Percentiles rank a stretch among this genome's conserved stretches.
Evolutionary conservation across 2,797 vertebrate species (phyloP).

Genomic region (Hypotaenidia philippensis): DNA sequence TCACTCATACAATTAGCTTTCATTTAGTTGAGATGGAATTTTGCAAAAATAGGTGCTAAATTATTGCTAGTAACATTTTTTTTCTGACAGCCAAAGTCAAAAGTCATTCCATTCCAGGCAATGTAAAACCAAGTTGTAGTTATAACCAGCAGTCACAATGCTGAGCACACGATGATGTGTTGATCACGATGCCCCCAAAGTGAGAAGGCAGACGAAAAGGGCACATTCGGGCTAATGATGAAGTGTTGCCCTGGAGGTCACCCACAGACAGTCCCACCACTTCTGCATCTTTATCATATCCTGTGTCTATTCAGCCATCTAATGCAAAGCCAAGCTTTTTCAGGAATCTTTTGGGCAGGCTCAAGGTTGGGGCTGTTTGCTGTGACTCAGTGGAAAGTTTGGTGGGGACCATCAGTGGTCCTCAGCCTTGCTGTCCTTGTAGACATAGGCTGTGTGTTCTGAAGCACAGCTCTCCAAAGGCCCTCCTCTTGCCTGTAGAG

Average conservation of each 20-base stretch:
- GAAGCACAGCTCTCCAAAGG: not conserved
- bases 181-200: not conserved
- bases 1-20: not conserved
- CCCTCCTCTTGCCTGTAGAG: not conserved
- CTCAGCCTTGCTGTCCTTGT: accelerated
- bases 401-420: not conserved
- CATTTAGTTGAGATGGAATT: not conserved
- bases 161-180: not conserved
- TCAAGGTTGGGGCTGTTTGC: not conserved
- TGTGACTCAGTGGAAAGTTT: not conserved
- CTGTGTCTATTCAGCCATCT: not conserved
- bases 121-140: not conserved
- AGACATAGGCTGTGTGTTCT: not conserved
- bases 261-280: not conserved
- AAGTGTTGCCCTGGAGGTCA: not conserved
- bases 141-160: not conserved
- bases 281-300: not conserved
- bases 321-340: not conserved
- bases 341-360: not conserved
- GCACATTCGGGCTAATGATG: not conserved
- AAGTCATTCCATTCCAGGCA: not conserved
- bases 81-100: not conserved
- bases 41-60: not conserved
- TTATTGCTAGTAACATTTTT: not conserved
- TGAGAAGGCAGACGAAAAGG: not conserved